Conservation (phyloP, 2,888 invertebrate genomes). For the Drosophila helvetica region DNA sequence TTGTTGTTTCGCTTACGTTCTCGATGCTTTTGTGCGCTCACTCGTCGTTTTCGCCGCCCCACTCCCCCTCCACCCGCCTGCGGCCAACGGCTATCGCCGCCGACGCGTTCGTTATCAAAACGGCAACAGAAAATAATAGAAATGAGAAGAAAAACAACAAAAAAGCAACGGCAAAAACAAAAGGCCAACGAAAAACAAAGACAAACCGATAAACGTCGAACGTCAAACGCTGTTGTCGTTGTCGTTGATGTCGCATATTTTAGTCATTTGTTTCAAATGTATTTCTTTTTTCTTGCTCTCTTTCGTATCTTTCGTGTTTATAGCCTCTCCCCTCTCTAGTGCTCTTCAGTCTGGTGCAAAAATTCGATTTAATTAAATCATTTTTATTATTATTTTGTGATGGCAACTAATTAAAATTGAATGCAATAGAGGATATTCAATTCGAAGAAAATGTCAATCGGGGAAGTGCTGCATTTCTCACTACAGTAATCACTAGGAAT, state of each 20-base stretch:
- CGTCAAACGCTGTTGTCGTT: constrained; percentile 1
- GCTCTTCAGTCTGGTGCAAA: background rate
- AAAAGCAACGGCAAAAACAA: background rate
- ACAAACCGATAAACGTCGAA: constrained; percentile 37
- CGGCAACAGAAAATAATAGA: constrained; percentile 4
- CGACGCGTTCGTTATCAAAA: constrained; percentile 39
- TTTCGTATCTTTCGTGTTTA: background rate
- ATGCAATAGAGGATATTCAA: background rate
- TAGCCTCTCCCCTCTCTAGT: background rate
- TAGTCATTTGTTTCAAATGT: constrained; percentile 24
- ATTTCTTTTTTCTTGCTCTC: constrained; percentile 20
- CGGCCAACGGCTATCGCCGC: background rate
- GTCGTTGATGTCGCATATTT: constrained; percentile 35
- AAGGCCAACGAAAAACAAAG: constrained; percentile 29
- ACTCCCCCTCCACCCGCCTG: background rate
- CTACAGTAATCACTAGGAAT: background rate
- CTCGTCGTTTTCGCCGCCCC: constrained; percentile 9
- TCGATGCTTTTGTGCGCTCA: constrained; percentile 7
- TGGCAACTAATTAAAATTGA: background rate
- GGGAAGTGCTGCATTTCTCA: background rate
- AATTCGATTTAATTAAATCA: background rate
- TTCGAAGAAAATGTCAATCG: background rate
- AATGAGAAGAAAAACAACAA: constrained; percentile 14
- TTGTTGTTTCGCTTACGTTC: constrained; percentile 31
- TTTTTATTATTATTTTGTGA: background rate